These are phyloP conservation scores for Brachionus calyciflorus DNA, from an alignment of 1,140 invertebrate genomes.

Conservation along the genomic window DNA sequence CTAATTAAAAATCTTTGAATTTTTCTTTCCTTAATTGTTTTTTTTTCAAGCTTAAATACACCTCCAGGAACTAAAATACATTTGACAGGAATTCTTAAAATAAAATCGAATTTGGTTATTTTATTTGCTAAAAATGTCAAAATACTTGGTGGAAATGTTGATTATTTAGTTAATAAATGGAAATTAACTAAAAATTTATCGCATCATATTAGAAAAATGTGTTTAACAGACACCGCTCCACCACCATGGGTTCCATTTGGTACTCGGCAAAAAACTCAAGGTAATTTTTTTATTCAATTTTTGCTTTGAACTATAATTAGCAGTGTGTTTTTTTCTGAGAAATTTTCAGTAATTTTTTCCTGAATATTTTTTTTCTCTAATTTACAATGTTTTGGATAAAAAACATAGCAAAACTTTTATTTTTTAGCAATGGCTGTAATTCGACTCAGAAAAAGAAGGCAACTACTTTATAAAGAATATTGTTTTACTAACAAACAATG, in stretches of 20 bases:
- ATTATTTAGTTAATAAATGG: constrained; percentile 37
- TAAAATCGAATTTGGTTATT: background rate
- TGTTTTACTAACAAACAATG: too few relatives aligned
- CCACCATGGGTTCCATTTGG: constrained; percentile 42
- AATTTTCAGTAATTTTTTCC: too few relatives aligned
- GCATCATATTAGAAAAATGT: constrained; percentile 7
- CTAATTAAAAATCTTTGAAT: too few relatives aligned
- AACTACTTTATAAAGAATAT: too few relatives aligned
- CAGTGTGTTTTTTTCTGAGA: too few relatives aligned
- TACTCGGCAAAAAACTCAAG: background rate
- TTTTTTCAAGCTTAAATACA: constrained; percentile 1
- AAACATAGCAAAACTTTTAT: too few relatives aligned
- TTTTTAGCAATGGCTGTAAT: too few relatives aligned
- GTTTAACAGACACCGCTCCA: background rate
- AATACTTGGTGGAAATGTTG: constrained; percentile 32
- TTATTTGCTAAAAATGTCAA: constrained; percentile 18
- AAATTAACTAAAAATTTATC: constrained; percentile 33
- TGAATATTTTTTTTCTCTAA: too few relatives aligned
- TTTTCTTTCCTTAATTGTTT: background rate
- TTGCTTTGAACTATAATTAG: too few relatives aligned
- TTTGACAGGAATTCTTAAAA: background rate
- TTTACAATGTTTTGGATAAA: too few relatives aligned
- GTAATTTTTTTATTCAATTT: background rate
- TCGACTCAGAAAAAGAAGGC: too few relatives aligned
- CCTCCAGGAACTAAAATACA: constrained; percentile 30